Conservation (phyloP, 2,888 invertebrate species). For the Coelinius sp. region DNA sequence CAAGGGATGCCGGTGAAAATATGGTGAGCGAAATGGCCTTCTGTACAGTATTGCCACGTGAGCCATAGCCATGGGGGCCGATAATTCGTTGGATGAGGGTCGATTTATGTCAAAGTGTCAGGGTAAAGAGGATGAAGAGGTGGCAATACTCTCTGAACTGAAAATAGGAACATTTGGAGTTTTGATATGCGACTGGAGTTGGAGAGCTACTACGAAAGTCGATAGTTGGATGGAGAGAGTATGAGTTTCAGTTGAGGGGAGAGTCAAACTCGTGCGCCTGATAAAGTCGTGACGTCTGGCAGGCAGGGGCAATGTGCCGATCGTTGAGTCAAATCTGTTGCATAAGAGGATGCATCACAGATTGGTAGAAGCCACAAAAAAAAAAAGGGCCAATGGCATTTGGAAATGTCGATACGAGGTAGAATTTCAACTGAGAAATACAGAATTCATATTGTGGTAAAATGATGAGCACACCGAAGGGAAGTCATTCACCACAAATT, state of each 20-base stretch:
- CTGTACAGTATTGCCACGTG: neutral
- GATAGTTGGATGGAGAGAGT: neutral
- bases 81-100: conserved; percentile 13
- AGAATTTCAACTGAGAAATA: conserved; percentile 15
- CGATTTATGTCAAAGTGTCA: conserved; percentile 13
- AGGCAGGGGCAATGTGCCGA: conserved; percentile 35
- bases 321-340: conserved; percentile 48
- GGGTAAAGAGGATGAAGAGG: neutral
- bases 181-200: neutral
- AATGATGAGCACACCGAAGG: conserved; percentile 40
- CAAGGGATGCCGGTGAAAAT: neutral
- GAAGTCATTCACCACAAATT: conserved; percentile 64
- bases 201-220: neutral
- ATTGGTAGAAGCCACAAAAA: conserved; percentile 10
- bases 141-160: neutral
- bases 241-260: neutral
- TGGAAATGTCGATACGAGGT: neutral
- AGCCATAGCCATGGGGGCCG: neutral
- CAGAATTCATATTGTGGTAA: neutral
- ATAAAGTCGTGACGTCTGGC: conserved; percentile 33
- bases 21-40: neutral
- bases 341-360: conserved; percentile 52
- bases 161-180: neutral
- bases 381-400: neutral
- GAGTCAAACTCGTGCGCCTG: conserved; percentile 24